Evolutionary conservation across 2,888 invertebrate species (phyloP).

Genomic region (Cantharis rufa): DNA sequence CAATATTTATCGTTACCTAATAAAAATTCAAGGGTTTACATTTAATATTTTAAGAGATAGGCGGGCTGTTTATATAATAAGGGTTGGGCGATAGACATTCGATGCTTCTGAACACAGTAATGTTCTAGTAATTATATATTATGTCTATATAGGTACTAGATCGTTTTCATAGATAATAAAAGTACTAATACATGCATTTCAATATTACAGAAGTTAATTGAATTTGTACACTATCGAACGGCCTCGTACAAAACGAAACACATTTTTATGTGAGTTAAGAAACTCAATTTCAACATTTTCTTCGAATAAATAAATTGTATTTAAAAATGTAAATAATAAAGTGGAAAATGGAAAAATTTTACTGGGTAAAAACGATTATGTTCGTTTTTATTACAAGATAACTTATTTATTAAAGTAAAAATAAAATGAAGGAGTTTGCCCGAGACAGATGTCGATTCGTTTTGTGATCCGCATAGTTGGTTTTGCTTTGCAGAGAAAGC

Average conservation of each 20-base stretch:
- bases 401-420: not conserved
- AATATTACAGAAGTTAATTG: not conserved
- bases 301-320: not conserved
- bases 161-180: not conserved
- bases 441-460: conserved; percentile 18
- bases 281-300: not conserved
- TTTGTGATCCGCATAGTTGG: conserved; percentile 16
- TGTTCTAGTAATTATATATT: not conserved
- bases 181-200: not conserved
- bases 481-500: conserved; percentile 12
- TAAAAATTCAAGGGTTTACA: not conserved
- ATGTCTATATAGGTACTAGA: not conserved
- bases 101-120: not conserved
- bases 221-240: not conserved
- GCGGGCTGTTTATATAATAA: not conserved
- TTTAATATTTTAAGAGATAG: not conserved
- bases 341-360: not conserved
- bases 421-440: not conserved
- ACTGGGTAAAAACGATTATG: not conserved
- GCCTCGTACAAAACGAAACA: not conserved
- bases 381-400: not conserved
- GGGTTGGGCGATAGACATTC: not conserved
- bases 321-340: not conserved
- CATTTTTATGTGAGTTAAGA: not conserved
- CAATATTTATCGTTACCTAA: not conserved